Percentiles rank a stretch among this genome's conserved stretches.
Conservation (phyloP, 2,113 vertebrate species). For the Marcusenius ussheri region DNA sequence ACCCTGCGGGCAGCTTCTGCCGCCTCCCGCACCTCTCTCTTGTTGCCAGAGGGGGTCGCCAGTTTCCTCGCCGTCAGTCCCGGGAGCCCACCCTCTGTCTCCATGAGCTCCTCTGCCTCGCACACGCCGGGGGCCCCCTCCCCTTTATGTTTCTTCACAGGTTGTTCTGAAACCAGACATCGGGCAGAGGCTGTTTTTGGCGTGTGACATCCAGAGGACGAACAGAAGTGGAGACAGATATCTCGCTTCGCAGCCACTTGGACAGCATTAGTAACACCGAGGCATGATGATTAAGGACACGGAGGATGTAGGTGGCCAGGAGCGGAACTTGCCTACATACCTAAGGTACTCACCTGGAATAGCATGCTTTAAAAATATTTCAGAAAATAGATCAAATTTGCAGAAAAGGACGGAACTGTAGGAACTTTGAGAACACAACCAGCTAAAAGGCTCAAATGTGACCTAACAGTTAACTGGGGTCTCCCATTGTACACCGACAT, state of each 20-base stretch:
- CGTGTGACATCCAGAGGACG: background rate
- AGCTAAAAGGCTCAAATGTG: background rate
- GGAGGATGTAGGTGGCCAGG: background rate
- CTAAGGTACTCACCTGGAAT: background rate
- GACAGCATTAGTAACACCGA: background rate
- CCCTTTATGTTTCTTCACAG: slow-evolving; percentile 65
- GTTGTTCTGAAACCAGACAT: slow-evolving; percentile 50
- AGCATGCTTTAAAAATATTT: background rate
- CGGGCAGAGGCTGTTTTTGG: background rate
- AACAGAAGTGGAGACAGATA: background rate
- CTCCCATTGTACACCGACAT: background rate
- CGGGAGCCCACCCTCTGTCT: slow-evolving; percentile 57
- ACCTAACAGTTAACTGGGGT: background rate
- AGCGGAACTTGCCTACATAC: background rate
- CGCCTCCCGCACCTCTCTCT: slow-evolving; percentile 53
- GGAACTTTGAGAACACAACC: background rate
- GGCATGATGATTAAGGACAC: background rate
- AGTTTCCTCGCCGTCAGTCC: slow-evolving; percentile 50
- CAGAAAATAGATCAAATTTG: background rate
- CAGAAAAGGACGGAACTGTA: background rate
- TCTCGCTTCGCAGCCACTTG: background rate
- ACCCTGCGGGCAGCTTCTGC: slow-evolving; percentile 44
- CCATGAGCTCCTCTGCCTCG: slow-evolving; percentile 51
- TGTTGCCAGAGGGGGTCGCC: slow-evolving; percentile 6
- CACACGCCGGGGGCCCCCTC: slow-evolving; percentile 44